phyloP scores from a whole-genome alignment of 2,797 vertebrate species.

The Periparus ater region DNA sequence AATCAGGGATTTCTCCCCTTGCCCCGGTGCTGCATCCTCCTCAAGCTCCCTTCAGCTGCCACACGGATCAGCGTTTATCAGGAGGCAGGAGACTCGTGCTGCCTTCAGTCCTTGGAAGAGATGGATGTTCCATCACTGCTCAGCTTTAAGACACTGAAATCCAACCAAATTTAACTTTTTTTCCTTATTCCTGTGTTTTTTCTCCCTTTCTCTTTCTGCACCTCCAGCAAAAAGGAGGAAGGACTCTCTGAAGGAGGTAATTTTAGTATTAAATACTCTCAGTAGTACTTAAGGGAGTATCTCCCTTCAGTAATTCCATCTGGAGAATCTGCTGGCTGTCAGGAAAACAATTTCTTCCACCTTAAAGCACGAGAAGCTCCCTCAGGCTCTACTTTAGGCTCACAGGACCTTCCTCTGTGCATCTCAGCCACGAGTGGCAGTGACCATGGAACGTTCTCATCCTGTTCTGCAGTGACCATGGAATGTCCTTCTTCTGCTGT shows the following conservation, averaged over 20 bases:
- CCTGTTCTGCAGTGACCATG: rapidly evolving
- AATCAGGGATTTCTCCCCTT: background rate
- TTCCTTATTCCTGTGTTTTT: background rate
- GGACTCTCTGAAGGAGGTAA: background rate
- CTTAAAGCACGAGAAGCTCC: background rate
- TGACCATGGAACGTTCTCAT: background rate
- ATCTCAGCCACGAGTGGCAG: background rate
- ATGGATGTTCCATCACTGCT: rapidly evolving
- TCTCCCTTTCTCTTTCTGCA: background rate
- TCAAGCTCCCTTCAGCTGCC: background rate
- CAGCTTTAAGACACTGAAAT: background rate
- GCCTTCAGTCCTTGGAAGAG: background rate
- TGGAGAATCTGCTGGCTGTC: background rate
- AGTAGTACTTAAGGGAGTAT: background rate
- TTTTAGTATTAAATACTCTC: background rate
- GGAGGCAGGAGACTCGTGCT: background rate
- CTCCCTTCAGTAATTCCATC: background rate
- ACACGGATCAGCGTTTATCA: rapidly evolving
- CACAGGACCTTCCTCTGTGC: background rate
- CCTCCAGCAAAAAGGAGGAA: background rate
- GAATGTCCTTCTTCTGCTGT: rapidly evolving
- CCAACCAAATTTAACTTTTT: background rate
- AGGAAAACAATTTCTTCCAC: background rate
- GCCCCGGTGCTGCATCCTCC: background rate
- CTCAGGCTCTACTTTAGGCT: background rate